Evolutionary conservation across 1,140 invertebrate species (phyloP), one percentile per base, ranked within the genome.

Genomic region (Notospermus geniculatus): DNA sequence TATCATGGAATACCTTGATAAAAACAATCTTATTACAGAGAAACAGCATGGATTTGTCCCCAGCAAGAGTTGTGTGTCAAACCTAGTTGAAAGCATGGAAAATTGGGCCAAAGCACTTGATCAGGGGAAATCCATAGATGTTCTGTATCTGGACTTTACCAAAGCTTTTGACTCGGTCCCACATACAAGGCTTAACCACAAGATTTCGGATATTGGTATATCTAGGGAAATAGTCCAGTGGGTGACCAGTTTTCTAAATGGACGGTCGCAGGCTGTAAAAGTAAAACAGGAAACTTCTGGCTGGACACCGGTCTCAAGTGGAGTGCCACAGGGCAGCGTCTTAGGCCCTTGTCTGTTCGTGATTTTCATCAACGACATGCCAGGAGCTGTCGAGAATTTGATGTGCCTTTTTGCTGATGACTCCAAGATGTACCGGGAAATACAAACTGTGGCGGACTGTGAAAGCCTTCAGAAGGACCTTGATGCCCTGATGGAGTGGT

Each of bases 291-390:
- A 15, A 17, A 29, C 32, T 17, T 63, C 67, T 22, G 27, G 22
- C 15, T 58, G 32, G 19, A 15, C 45, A 30, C 4, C 13, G 5
- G 65, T 67, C 2, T 17, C 36, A 32, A 55, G 46, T 36, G 64
- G 67, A 25, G 67, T 69, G 15, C 64, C 64, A 4, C 61, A 71
- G 54, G 65, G 67, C 13, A 60, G 45, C 15, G 46, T 69, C 17
- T 32, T 67, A n/a, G 59, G 61, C 1, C 62, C 67, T 11, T n/a
- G 60, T 17, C 59, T 69, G n/a, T 69, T 62, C 30, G 25, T 67
- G 4, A 15, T 63, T 5, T 66, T 64, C 39, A 69, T 66, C 22
- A 66, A 67, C 30, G 67, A 70, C 30, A 29, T 70, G 19, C 57
- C 54, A 22, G 46, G 56, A 19, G 39, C 11, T 13, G 25, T 19